These are phyloP conservation scores for Calliphora vomitoria DNA, from an alignment of 2,888 invertebrate species.

Conservation along the genomic window DNA sequence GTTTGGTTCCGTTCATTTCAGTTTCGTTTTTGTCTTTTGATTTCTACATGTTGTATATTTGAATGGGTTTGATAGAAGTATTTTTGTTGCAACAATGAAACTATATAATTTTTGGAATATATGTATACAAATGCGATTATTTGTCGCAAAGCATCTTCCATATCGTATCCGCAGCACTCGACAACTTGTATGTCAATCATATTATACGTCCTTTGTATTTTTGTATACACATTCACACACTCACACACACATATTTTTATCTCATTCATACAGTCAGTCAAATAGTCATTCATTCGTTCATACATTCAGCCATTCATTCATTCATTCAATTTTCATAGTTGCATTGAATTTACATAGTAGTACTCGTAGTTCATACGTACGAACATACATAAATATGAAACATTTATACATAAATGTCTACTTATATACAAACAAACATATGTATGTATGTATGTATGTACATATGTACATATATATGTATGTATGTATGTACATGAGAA, in stretches of 20 bases:
- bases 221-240: neutral
- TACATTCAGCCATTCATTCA: conserved; percentile 18
- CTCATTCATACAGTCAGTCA: conserved; percentile 72
- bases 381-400: neutral
- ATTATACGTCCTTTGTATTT: conserved; percentile 66
- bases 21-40: conserved; percentile 41
- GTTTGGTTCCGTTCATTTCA: conserved; percentile 24
- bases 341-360: conserved; percentile 39
- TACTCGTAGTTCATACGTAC: neutral
- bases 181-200: conserved; percentile 73
- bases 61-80: conserved; percentile 35
- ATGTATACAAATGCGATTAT: conserved; percentile 63
- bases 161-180: conserved; percentile 75
- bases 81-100: conserved; percentile 52
- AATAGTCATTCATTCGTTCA: conserved; percentile 49
- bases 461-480: neutral
- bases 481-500: neutral
- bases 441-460: neutral
- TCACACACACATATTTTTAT: conserved; percentile 67
- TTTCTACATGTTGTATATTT: conserved; percentile 25
- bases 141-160: conserved; percentile 71
- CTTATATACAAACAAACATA: neutral
- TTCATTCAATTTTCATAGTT: conserved; percentile 49
- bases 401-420: neutral
- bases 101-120: conserved; percentile 3